Evolutionary conservation across 2,113 vertebrate species (phyloP), one percentile per base, ranked within the genome.

Genomic region (Butorides virescens): DNA sequence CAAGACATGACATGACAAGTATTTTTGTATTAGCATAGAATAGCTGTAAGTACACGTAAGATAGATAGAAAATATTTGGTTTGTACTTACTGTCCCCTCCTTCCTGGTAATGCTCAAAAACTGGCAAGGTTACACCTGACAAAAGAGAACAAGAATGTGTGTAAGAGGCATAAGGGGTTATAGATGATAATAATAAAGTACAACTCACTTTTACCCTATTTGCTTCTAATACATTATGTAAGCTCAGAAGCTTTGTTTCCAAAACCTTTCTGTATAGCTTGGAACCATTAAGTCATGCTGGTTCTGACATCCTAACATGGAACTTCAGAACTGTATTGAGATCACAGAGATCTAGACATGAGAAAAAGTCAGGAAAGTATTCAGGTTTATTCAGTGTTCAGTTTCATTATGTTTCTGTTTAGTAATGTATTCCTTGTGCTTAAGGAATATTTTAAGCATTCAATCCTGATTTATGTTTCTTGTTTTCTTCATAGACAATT

Each of bases 81-180:
- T 73, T 81, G 74, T 75, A 99, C 99, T 99, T 98, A 99, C 99
- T 99, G 97, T 99, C 99, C 11, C 99, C 99, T 97, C 99, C 99
- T 98, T 99, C 99, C 72, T 99, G 99, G 96, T 99, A 99, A 97
- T 99, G 99, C 93, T 99, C 99, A 97, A 99, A 99, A 88, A 99
- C 99, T 15, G 99, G 99, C 44, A 99, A 98, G 27, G 99, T 99
- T 59, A 99, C 99, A 96, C 99, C 99, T 99, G 96, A 85, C 22
- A 92, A 75, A 96, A 72, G 62, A 0, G 9, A 68, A 93, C 14
- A 93, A 95, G 44, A 90, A 82, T 11, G 39, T 19, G 19, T 6
- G 10, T 80, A 66, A 95, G 47, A 79, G 22, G 85, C 30, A 49
- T 20, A 55, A 80, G 37, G 19, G 11, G 7, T 87, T 82, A 52